Evolutionary conservation across 1,140 invertebrate genomes (phyloP), one percentile per base, ranked within the genome.

Genomic region (Drosophila persimilis): DNA sequence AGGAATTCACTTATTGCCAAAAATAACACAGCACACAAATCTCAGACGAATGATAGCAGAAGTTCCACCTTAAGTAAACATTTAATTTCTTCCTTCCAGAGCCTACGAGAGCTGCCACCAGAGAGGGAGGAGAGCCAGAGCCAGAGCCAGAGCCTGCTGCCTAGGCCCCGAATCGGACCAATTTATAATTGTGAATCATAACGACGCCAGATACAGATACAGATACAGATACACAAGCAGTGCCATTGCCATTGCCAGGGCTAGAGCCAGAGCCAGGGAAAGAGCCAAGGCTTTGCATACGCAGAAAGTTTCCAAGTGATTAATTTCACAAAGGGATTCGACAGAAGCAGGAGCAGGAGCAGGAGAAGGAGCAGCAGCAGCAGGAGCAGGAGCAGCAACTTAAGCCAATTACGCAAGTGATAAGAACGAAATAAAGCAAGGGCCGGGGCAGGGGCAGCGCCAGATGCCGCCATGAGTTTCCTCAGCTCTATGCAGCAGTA

Each of bases 401-500:
- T 70, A 74, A 81, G 77, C 81, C 81, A 86, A 86, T 86, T 86
- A 86, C 65, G 53, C 58, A 39, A 56, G 62, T 66, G 70, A 67
- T 78, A 78, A 69, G 51, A 64, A 47, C 47, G 52, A 45, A 43
- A 44, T 47, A 20, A 65, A 22, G 44, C 57, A 48, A 35, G 45
- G 26, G 53, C 54, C 55, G 44, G 35, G 51, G 52, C 52, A 72
- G 47, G 24, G 29, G 35, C 52, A 48, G n/a, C 50, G 64, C 66
- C 84, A 80, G 84, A 90, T 90, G 88, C 67, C 88, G 84, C 72
- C 76, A 97, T 97, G 96, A 96, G 96, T 93, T 96, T 97, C 92
- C 94, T 97, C 86, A 95, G 95, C 81, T 96, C 95, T 7, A 91
- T 96, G 64, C 95, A 96, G 77, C 95, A 96, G 90, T 95, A 96